phyloP scores from a whole-genome alignment of 2,113 vertebrate genomes.

The Gymnorhina tibicen region DNA sequence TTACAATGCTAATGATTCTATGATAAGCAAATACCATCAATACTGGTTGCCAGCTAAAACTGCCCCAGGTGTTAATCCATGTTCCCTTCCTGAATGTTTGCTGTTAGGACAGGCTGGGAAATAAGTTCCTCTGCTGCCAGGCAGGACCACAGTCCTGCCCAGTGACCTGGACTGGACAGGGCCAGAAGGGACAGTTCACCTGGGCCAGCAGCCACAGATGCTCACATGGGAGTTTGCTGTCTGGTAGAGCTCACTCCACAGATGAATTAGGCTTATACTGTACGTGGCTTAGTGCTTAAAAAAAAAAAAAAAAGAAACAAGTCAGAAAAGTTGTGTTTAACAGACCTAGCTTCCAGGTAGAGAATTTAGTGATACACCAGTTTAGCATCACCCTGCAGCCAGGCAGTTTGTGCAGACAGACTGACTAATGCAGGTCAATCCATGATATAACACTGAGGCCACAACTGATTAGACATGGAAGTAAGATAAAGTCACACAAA shows the following conservation, averaged over 20 bases:
- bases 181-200: background rate
- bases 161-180: background rate
- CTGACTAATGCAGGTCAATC: background rate
- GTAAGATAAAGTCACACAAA: background rate
- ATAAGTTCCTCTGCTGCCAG: background rate
- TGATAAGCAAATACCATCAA: background rate
- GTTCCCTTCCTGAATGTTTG: conserved; percentile 72
- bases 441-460: background rate
- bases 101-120: conserved; percentile 46
- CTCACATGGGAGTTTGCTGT: background rate
- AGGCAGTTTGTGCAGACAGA: background rate
- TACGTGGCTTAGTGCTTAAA: background rate
- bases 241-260: background rate
- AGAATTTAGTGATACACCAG: background rate
- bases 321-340: background rate
- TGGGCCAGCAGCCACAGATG: background rate
- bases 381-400: background rate
- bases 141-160: background rate
- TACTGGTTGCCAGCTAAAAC: background rate
- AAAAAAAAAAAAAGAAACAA: background rate
- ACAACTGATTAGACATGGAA: background rate
- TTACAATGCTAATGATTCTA: background rate
- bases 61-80: background rate
- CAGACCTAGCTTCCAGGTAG: background rate
- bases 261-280: background rate